These are phyloP conservation scores for Ameiurus melas DNA, from an alignment of 2,113 vertebrate genomes.

Conservation along the genomic window DNA sequence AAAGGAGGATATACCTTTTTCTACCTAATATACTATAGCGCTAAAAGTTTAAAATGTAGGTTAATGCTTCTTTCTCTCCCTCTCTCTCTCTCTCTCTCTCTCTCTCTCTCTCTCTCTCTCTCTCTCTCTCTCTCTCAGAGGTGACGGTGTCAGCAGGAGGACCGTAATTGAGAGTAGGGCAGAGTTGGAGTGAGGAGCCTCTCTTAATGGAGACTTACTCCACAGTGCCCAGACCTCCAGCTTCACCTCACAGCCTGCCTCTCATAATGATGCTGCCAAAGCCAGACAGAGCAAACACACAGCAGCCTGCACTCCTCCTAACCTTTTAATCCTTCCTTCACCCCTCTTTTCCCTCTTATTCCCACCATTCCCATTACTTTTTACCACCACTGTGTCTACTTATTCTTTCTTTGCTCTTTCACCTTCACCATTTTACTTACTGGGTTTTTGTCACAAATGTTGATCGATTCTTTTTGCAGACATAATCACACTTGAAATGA, in stretches of 20 bases:
- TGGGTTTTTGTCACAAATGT: constrained; percentile 6
- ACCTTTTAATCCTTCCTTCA: constrained; percentile 54
- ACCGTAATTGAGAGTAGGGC: constrained; percentile 50
- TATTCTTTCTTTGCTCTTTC: background rate
- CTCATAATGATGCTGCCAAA: constrained; percentile 51
- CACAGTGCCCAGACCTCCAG: constrained; percentile 47
- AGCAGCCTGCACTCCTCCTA: constrained; percentile 47
- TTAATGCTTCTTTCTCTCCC: constrained; percentile 4
- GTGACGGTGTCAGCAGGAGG: constrained; percentile 44
- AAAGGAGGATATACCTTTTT: background rate
- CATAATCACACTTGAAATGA: constrained; percentile 15
- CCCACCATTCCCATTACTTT: constrained; percentile 35
- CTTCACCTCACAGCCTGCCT: constrained; percentile 30
- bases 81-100: constrained; percentile 23
- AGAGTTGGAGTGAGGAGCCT: constrained; percentile 42
- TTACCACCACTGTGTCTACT: constrained; percentile 25
- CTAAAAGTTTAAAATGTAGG: background rate
- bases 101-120: constrained; percentile 11
- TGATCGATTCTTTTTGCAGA: constrained; percentile 6
- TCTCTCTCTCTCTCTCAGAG: constrained; percentile 16
- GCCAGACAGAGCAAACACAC: constrained; percentile 49
- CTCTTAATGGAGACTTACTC: constrained; percentile 52
- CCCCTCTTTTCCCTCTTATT: constrained; percentile 24
- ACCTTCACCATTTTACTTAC: background rate
- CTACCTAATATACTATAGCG: background rate